A percentile compares a stretch with the other conserved stretches of the same genome.
These are phyloP conservation scores for Gambusia yucatana DNA, from an alignment of 2,797 vertebrate genomes.

Conservation along the genomic window DNA sequence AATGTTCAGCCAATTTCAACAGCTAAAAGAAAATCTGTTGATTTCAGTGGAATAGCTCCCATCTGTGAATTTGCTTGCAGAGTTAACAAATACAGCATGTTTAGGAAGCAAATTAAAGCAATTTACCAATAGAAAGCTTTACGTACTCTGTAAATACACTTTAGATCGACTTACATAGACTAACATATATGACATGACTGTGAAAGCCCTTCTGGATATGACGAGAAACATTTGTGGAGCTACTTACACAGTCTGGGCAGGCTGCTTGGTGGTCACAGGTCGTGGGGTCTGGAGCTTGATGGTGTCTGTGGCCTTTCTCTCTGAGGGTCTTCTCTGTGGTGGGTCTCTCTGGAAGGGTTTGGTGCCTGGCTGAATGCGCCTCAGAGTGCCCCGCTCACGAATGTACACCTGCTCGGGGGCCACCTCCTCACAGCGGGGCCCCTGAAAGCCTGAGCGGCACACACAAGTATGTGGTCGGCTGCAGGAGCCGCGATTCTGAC, in stretches of 20 bases:
- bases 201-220: constrained; percentile 19
- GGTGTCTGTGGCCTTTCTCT: constrained; percentile 49
- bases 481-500: constrained; percentile 96
- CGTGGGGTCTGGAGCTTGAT: constrained; percentile 66
- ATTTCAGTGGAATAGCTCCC: neutral
- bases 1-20: neutral
- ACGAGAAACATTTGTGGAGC: constrained; percentile 12
- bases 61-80: constrained; percentile 5
- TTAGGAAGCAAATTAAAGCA: constrained; percentile 7
- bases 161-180: neutral
- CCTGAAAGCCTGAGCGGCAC: constrained; percentile 94
- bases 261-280: constrained; percentile 70
- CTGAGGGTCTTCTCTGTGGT: constrained; percentile 65
- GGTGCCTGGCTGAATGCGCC: constrained; percentile 71
- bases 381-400: constrained; percentile 78
- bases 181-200: neutral
- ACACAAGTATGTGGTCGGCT: constrained; percentile 93
- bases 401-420: constrained; percentile 93
- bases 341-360: constrained; percentile 74
- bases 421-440: constrained; percentile 88
- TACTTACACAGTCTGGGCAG: constrained; percentile 77
- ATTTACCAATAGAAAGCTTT: constrained; percentile 9
- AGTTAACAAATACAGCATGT: constrained; percentile 5
- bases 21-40: neutral
- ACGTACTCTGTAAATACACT: neutral